These are phyloP conservation scores for Uloborus plumipes DNA, from an alignment of 2,888 invertebrate species.

Conservation along the genomic window DNA sequence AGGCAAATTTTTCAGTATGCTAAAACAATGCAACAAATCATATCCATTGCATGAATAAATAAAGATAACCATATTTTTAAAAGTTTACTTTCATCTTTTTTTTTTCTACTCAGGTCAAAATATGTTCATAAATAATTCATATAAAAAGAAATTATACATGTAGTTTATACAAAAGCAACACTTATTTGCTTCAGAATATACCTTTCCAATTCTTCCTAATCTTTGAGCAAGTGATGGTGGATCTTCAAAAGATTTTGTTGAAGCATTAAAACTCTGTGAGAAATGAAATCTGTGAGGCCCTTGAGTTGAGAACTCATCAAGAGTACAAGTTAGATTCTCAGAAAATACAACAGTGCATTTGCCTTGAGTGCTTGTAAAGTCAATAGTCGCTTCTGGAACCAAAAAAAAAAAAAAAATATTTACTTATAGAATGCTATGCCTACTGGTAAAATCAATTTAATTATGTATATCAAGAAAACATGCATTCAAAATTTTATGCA, in stretches of 20 bases:
- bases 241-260: conserved; percentile 76
- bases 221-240: conserved; percentile 77
- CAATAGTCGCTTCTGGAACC: conserved; percentile 74
- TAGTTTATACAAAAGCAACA: too few relatives aligned
- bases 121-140: not conserved
- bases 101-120: too few relatives aligned
- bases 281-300: conserved; percentile 83
- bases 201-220: conserved; percentile 77
- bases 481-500: too few relatives aligned
- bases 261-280: conserved; percentile 77
- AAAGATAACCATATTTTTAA: too few relatives aligned
- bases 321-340: conserved; percentile 75
- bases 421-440: not conserved
- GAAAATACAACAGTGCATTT: conserved; percentile 80
- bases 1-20: not conserved
- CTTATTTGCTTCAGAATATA: conserved; percentile 47
- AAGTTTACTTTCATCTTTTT: too few relatives aligned
- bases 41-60: not conserved
- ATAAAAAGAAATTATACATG: not conserved
- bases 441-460: not conserved
- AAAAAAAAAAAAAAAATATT: conserved; percentile 3
- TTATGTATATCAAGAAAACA: too few relatives aligned
- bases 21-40: not conserved
- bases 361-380: conserved; percentile 78
- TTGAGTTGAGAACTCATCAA: conserved; percentile 76